Conservation (phyloP, 2,888 invertebrate genomes). For the Tetropium fuscum region DNA sequence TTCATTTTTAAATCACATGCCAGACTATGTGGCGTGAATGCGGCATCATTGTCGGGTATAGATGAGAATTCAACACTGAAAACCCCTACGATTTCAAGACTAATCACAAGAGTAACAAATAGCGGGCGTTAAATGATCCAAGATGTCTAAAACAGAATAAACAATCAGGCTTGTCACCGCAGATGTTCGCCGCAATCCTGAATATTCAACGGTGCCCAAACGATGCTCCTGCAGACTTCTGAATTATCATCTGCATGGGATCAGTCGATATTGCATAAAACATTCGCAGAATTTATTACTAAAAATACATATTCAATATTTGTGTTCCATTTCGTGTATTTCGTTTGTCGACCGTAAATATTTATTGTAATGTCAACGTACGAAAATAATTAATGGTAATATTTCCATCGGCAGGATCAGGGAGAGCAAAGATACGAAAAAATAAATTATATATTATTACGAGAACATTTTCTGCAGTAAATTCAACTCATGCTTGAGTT, state of each 20-base stretch:
- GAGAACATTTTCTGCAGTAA: no score
- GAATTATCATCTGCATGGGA: conserved; percentile 42
- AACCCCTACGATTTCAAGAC: conserved; percentile 28
- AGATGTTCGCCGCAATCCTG: conserved; percentile 56
- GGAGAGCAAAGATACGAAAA: no score
- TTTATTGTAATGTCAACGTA: no score
- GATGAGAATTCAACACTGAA: no score
- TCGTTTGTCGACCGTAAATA: no score
- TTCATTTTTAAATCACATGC: no score
- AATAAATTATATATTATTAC: no score
- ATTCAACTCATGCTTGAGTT: no score
- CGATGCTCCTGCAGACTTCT: conserved; percentile 33
- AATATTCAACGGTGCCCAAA: conserved; percentile 49
- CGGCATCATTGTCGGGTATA: no score
- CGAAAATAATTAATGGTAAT: no score
- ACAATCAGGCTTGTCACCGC: conserved; percentile 61
- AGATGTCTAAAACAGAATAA: conserved; percentile 59
- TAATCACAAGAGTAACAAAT: conserved; percentile 49
- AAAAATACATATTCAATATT: not conserved
- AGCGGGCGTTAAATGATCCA: conserved; percentile 55
- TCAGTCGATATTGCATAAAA: conserved; percentile 20
- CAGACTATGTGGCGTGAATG: no score
- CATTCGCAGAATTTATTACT: not conserved
- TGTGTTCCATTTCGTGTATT: not conserved
- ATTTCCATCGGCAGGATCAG: no score